phyloP scores from a whole-genome alignment of 2,888 invertebrate genomes.

The Rhodophaea formosa region DNA sequence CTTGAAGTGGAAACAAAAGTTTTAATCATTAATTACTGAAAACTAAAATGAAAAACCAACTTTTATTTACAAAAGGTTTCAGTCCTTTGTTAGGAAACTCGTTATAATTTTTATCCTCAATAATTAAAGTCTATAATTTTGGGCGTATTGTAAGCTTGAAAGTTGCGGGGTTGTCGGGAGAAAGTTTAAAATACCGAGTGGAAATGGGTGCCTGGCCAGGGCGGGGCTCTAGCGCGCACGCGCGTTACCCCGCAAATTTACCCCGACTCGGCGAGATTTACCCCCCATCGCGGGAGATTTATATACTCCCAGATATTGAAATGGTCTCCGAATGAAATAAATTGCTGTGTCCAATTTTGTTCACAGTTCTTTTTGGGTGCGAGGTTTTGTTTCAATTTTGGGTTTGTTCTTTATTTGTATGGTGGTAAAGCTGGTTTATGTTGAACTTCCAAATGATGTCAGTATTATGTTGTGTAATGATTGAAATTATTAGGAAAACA shows the following conservation, averaged over 20 bases:
- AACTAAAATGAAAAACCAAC: too few species aligned
- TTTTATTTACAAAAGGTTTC: background rate
- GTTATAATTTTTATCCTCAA: background rate
- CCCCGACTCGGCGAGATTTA: constrained; percentile 13
- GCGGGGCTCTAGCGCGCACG: constrained; percentile 67
- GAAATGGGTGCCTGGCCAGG: constrained; percentile 56
- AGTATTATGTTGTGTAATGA: too few species aligned
- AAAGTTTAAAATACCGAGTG: constrained; percentile 54
- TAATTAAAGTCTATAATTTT: constrained; percentile 2
- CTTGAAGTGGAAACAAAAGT: too few species aligned
- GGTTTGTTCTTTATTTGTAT: background rate
- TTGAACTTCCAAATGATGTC: background rate
- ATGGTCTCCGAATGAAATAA: constrained; percentile 13
- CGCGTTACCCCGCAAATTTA: constrained; percentile 35
- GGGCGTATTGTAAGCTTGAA: constrained; percentile 2
- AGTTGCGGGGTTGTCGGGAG: constrained; percentile 28
- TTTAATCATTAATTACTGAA: too few species aligned
- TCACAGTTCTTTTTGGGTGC: constrained; percentile 36
- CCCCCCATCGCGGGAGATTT: constrained; percentile 18
- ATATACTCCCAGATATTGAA: constrained; percentile 17
- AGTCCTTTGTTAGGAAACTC: background rate
- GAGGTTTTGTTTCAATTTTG: constrained; percentile 22
- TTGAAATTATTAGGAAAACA: too few species aligned
- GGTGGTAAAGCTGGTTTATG: background rate
- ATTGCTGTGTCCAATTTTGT: constrained; percentile 27